Percentiles rank a stretch among this genome's conserved stretches.
phyloP scores from a whole-genome alignment of 2,113 vertebrate genomes.

The Lontra canadensis region DNA sequence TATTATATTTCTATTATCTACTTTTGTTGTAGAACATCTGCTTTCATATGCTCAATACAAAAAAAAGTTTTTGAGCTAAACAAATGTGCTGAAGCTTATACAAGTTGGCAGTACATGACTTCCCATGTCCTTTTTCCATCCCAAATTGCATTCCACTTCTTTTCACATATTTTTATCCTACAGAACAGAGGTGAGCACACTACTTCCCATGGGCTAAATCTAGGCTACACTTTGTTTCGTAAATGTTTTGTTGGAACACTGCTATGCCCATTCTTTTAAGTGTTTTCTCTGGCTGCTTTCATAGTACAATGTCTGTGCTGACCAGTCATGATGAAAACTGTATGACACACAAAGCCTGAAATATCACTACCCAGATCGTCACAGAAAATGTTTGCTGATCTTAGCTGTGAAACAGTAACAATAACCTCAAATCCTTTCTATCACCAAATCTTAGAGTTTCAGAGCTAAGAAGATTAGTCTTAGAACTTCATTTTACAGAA shows the following conservation, averaged over 20 bases:
- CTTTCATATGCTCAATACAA: conserved; percentile 40
- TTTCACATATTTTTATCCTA: neutral
- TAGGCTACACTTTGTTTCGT: neutral
- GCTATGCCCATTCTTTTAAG: neutral
- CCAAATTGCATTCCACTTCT: neutral
- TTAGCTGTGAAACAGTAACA: neutral
- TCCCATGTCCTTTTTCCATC: neutral
- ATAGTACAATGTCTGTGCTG: neutral
- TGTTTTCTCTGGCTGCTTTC: neutral
- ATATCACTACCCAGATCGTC: neutral
- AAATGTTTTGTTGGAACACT: neutral
- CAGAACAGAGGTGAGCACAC: neutral
- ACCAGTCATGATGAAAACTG: neutral
- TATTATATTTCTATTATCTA: conserved; percentile 10
- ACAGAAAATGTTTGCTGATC: neutral
- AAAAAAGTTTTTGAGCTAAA: neutral
- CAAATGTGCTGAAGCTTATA: neutral
- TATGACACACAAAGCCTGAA: neutral
- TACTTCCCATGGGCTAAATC: neutral
- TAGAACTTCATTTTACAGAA: neutral
- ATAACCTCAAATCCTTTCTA: neutral
- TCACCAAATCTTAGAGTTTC: neutral
- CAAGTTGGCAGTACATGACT: neutral
- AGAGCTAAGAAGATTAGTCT: neutral
- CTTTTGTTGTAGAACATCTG: conserved; percentile 38